Base-by-base conservation (phyloP, 2,797 vertebrate species). In the Capromys pilorides region DNA sequence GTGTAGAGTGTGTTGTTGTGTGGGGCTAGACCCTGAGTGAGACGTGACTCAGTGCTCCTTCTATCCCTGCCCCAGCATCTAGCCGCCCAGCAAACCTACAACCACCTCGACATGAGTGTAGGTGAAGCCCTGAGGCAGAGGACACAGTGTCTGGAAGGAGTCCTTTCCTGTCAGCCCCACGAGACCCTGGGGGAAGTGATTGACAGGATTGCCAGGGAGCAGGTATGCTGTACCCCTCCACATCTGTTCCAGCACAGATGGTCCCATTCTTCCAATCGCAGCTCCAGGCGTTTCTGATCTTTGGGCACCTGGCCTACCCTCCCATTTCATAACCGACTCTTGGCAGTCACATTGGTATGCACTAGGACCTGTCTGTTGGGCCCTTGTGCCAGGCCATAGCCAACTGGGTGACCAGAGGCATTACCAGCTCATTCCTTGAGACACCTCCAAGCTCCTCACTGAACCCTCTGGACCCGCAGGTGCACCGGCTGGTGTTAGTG, bases 401-500 rank as follows among this genome's bases (percentile, higher is more conserved):
- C 78, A 80, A 10, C 61, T 81, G 91, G 31, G 71, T 19, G 2
- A 54, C 45, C 95, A 89, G 88, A 91, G 0, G 66, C 77, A 61
- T 18, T 14, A 9, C 13, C 0, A 77, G 59, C 54, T 88, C 59
- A 59, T 57, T 84, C 12, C 88, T 77, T 1, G 0, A n/a, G 79
- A 83, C 66, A 62, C 10, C n/a, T 45, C 78, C 26, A 82, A 83
- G 28, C n/a, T 62, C 45, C 67, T 94, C 79, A 77, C 41, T 18
- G 61, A 71, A 28, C 36, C 36, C 24, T 89, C 54, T 57, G 88
- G 19, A 39, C 85, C 89, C 51, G 89, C 98, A 99, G 99, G 99
- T 99, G 93, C 99, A 99, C 98, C 99, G 99, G 88, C 97, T 99
- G 98, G 99, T 99, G 93, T 97, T 99, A 97, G 99, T 99, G 93